These are phyloP conservation scores for Sitta carolinensis DNA, from an alignment of 2,797 vertebrate species.

Conservation along the genomic window DNA sequence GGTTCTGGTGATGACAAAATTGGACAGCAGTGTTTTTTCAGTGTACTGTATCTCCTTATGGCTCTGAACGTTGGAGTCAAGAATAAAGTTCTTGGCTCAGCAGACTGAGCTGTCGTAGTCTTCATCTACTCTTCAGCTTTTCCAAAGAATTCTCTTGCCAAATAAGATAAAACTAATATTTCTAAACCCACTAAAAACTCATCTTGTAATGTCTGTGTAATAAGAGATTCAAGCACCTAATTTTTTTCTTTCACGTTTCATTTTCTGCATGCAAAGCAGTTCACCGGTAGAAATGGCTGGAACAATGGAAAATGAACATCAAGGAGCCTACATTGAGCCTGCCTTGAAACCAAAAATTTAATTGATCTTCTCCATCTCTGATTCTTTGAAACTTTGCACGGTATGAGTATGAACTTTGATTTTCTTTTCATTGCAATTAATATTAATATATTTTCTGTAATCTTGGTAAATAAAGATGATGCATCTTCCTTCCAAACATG, in stretches of 20 bases:
- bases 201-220: not conserved
- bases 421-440: not conserved
- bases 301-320: not conserved
- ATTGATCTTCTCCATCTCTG: not conserved
- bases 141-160: not conserved
- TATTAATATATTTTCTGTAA: constrained; percentile 24
- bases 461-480: not conserved
- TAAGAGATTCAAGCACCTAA: not conserved
- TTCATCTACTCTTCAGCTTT: not conserved
- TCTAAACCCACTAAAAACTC: not conserved
- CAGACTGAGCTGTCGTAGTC: not conserved
- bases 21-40: not conserved
- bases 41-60: not conserved
- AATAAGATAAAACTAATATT: not conserved
- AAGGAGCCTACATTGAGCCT: not conserved
- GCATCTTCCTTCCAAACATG: not conserved
- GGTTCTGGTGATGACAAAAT: not conserved
- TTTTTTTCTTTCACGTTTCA: not conserved
- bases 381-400: constrained; percentile 1
- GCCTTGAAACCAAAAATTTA: not conserved
- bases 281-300: not conserved
- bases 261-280: not conserved
- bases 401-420: not conserved
- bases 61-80: not conserved
- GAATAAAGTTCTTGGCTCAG: not conserved